phyloP scores from a whole-genome alignment of 2,888 invertebrate genomes.

The Lapara coniferarum region DNA sequence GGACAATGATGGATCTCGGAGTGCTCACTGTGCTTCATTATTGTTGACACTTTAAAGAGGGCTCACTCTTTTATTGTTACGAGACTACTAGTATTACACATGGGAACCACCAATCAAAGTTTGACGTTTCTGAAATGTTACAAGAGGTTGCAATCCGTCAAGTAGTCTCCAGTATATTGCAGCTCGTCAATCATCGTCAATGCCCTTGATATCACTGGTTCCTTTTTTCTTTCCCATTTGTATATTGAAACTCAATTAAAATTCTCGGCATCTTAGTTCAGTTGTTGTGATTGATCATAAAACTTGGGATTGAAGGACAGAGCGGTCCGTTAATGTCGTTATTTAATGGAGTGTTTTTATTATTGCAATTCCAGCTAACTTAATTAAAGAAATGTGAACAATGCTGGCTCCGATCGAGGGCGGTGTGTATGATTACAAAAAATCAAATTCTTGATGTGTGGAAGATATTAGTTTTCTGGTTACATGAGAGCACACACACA shows the following conservation, averaged over 20 bases:
- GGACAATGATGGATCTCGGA: constrained; percentile 71
- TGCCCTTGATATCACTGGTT: constrained; percentile 54
- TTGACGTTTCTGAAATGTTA: constrained; percentile 75
- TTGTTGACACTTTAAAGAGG: constrained; percentile 55
- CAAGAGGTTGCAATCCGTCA: constrained; percentile 69
- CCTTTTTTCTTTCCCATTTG: constrained; percentile 61
- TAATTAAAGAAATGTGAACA: constrained; percentile 29
- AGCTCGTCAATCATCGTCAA: constrained; percentile 72
- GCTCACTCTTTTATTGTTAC: constrained; percentile 54
- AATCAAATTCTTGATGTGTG: background rate
- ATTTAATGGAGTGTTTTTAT: constrained; percentile 36
- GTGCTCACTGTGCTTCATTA: constrained; percentile 40
- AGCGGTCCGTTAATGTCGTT: constrained; percentile 34
- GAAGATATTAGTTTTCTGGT: too few species aligned
- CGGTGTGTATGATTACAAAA: background rate
- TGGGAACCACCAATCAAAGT: constrained; percentile 81
- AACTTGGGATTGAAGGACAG: constrained; percentile 31
- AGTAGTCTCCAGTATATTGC: constrained; percentile 54
- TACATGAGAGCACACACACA: background rate
- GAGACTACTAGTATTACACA: constrained; percentile 81
- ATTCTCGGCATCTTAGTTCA: constrained; percentile 46
- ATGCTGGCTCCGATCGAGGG: background rate
- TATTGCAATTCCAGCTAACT: constrained; percentile 30
- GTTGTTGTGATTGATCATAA: constrained; percentile 37
- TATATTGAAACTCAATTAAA: constrained; percentile 71